Evolutionary conservation across 2,113 vertebrate species (phyloP).

Genomic region (Pluvianellus socialis): DNA sequence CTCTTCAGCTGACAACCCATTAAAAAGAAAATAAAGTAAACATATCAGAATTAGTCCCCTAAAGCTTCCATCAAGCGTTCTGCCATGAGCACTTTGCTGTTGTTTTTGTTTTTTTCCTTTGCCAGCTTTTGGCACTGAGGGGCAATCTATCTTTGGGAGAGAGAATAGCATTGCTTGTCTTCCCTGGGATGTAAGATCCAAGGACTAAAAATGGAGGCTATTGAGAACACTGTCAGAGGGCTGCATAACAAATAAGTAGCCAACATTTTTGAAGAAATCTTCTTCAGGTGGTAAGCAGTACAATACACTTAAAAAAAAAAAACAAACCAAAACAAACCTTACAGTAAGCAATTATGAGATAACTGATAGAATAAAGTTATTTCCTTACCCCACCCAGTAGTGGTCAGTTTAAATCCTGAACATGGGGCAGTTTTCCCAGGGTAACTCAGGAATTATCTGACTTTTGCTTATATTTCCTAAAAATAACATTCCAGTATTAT

Average conservation of each 20-base stretch:
- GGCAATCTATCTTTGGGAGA: slow-evolving; percentile 47
- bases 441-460: not conserved
- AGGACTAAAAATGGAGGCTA: slow-evolving; percentile 36
- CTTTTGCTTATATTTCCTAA: not conserved
- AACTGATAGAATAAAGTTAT: not conserved
- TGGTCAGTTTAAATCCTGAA: not conserved
- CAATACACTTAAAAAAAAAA: not conserved
- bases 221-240: not conserved
- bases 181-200: not conserved
- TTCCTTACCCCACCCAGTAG: not conserved
- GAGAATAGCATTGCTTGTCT: not conserved
- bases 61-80: slow-evolving; percentile 70
- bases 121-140: slow-evolving; percentile 39
- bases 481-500: not conserved
- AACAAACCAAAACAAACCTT: not conserved
- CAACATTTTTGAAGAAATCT: not conserved
- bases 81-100: slow-evolving; percentile 48
- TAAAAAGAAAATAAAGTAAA: slow-evolving; percentile 79
- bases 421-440: not conserved
- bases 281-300: not conserved
- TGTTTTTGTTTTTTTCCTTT: slow-evolving; percentile 37
- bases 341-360: not conserved
- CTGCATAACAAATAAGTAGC: not conserved
- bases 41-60: slow-evolving; percentile 68
- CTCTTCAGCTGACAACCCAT: slow-evolving; percentile 75